Percentiles rank a stretch among this genome's conserved stretches.
These are phyloP conservation scores for Brachionus rotundiformis DNA, from an alignment of 1,140 invertebrate genomes.

Conservation along the genomic window DNA sequence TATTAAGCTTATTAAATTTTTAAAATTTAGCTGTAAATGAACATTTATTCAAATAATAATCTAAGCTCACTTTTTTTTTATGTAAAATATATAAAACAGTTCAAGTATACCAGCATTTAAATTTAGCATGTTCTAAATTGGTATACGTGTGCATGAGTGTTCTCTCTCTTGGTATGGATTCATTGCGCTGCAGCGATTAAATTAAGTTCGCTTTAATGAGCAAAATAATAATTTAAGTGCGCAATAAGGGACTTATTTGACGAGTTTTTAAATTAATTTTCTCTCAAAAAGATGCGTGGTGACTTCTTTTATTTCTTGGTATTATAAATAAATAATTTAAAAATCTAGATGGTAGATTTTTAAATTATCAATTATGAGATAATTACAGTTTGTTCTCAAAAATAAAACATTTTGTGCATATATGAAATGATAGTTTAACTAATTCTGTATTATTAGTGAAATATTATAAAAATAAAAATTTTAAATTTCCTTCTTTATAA, in stretches of 20 bases:
- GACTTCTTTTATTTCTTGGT: neutral
- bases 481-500: too few relatives aligned
- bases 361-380: too few relatives aligned
- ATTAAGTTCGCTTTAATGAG: neutral
- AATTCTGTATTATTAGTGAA: too few relatives aligned
- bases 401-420: too few relatives aligned
- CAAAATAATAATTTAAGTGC: neutral
- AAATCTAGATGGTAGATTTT: too few relatives aligned
- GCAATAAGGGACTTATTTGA: neutral
- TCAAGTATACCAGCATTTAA: neutral
- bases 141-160: neutral
- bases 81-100: neutral
- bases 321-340: too few relatives aligned
- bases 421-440: too few relatives aligned
- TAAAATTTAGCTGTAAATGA: neutral
- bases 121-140: neutral
- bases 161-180: neutral
- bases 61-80: slow-evolving; percentile 1
- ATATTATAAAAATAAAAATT: too few relatives aligned
- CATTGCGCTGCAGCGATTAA: neutral
- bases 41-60: neutral
- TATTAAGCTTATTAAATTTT: neutral
- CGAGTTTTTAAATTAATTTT: neutral
- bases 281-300: neutral
- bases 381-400: too few relatives aligned